Percentiles rank a stretch among this genome's conserved stretches.
phyloP scores from a whole-genome alignment of 2,888 invertebrate genomes.

The Ypsolopha sequella region DNA sequence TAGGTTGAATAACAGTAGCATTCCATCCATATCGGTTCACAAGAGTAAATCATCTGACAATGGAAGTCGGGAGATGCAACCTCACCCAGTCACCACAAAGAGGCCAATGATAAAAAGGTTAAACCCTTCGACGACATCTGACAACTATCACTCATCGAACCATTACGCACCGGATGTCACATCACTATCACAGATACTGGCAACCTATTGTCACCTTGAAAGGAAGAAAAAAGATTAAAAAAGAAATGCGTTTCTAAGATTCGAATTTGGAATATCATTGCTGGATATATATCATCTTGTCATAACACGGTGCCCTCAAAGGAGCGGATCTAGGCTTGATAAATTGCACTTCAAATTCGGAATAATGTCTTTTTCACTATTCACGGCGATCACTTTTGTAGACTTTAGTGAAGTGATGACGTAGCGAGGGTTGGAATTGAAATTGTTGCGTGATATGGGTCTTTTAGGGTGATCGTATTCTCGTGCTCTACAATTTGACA shows the following conservation, averaged over 20 bases:
- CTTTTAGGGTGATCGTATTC: constrained; percentile 10
- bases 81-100: neutral
- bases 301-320: constrained; percentile 66
- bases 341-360: constrained; percentile 66
- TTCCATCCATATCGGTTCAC: neutral
- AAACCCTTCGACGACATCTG: constrained; percentile 10
- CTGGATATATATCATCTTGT: constrained; percentile 65
- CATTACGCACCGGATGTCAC: constrained; percentile 56
- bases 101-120: constrained; percentile 2
- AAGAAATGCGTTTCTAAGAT: constrained; percentile 37
- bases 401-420: constrained; percentile 50
- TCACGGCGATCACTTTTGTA: constrained; percentile 22
- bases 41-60: neutral
- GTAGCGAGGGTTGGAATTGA: constrained; percentile 18
- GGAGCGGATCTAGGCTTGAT: constrained; percentile 57
- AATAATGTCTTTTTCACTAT: constrained; percentile 69
- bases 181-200: constrained; percentile 35
- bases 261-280: constrained; percentile 61
- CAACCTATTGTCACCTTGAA: constrained; percentile 22
- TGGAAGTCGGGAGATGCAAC: neutral
- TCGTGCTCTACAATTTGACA: constrained; percentile 14
- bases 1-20: neutral
- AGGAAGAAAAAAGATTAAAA: constrained; percentile 32
- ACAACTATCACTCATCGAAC: constrained; percentile 49
- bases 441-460: constrained; percentile 18